phyloP scores from a whole-genome alignment of 2,888 invertebrate species.

The Sphaeridia pumilis region DNA sequence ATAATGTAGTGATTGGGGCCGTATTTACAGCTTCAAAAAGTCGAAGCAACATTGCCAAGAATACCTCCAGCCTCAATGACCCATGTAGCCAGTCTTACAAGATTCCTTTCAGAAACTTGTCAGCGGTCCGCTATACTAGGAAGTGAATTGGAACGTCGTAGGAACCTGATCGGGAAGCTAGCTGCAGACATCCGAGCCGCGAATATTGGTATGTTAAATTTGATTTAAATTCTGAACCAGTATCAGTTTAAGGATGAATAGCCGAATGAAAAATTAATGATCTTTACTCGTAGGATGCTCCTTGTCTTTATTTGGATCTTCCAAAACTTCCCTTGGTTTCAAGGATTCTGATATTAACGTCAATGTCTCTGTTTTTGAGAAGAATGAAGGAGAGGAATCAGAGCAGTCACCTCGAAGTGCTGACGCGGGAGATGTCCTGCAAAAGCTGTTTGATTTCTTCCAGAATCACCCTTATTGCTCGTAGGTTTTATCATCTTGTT shows the following conservation, averaged over 20 bases:
- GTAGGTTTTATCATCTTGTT: constrained; percentile 1
- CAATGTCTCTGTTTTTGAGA: constrained; percentile 20
- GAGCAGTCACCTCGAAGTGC: background rate
- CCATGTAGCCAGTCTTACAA: constrained; percentile 38
- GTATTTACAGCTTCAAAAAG: constrained; percentile 18
- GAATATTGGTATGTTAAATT: constrained; percentile 20
- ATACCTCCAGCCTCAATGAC: constrained; percentile 37
- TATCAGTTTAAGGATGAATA: background rate
- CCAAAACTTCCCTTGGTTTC: constrained; percentile 40
- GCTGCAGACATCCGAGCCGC: constrained; percentile 23
- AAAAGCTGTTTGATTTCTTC: constrained; percentile 13
- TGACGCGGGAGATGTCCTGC: constrained; percentile 9
- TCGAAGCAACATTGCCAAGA: constrained; percentile 14
- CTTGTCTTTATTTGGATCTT: constrained; percentile 42
- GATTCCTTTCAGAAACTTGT: constrained; percentile 36
- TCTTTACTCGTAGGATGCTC: constrained; percentile 30
- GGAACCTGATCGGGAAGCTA: constrained; percentile 34
- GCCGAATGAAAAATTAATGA: constrained; percentile 5
- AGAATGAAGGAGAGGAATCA: background rate
- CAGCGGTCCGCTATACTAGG: constrained; percentile 37
- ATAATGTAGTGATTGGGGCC: no score
- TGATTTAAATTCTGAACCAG: background rate
- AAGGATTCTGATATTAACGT: constrained; percentile 42
- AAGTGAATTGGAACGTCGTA: constrained; percentile 36
- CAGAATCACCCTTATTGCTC: constrained; percentile 7